Evolutionary conservation across 2,888 invertebrate species (phyloP).

Genomic region (Stenodema calcarata): DNA sequence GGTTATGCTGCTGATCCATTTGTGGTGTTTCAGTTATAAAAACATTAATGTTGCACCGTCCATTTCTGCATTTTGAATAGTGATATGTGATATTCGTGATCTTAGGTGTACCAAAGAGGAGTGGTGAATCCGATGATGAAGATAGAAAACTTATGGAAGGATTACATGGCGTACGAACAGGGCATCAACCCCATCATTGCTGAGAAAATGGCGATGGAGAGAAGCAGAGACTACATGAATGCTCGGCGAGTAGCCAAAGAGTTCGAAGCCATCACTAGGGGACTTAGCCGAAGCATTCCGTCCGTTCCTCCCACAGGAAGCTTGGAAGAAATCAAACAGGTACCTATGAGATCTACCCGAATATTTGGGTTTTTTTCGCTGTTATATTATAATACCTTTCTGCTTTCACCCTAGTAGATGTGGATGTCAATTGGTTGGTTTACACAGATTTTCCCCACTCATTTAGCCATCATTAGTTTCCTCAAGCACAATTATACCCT

Average conservation of each 20-base stretch:
- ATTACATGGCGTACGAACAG: conserved; percentile 96
- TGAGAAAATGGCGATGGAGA: conserved; percentile 96
- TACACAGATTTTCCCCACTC: too few species aligned
- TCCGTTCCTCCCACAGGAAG: conserved; percentile 94
- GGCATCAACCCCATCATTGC: conserved; percentile 88
- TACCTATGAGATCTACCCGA: too few species aligned
- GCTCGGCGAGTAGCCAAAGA: conserved; percentile 95
- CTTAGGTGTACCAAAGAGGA: conserved; percentile 87
- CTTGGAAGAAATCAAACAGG: conserved; percentile 89
- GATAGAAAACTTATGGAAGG: conserved; percentile 96
- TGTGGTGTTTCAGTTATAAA: too few species aligned
- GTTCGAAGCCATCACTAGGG: conserved; percentile 91
- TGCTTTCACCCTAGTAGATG: too few species aligned
- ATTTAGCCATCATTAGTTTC: too few species aligned
- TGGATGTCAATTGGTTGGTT: too few species aligned
- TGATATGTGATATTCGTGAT: not conserved
- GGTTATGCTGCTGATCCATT: too few species aligned
- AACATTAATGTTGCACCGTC: too few species aligned
- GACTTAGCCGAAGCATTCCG: conserved; percentile 92
- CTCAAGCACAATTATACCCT: too few species aligned
- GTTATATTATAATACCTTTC: too few species aligned
- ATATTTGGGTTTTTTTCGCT: too few species aligned
- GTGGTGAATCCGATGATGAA: conserved; percentile 96
- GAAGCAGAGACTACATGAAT: conserved; percentile 97
- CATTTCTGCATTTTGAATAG: too few species aligned